These are phyloP conservation scores for Hyppa rectilinea DNA, from an alignment of 2,888 invertebrate genomes.

Conservation along the genomic window DNA sequence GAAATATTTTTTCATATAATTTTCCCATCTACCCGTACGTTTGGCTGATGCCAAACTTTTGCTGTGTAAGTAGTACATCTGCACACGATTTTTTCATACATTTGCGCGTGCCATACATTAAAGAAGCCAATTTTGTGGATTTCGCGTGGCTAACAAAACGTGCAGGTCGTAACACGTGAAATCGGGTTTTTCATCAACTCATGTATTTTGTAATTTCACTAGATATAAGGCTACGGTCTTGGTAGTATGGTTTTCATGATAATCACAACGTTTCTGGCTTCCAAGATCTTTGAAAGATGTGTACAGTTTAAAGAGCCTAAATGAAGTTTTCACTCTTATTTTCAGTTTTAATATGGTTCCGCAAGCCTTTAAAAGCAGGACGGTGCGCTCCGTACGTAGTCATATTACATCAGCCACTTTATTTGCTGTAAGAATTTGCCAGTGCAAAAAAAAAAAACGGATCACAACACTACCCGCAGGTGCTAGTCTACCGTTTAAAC, in stretches of 20 bases:
- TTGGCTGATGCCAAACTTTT: slow-evolving; percentile 61
- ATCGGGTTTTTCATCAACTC: slow-evolving; percentile 54
- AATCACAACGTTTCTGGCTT: background rate
- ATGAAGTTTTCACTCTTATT: background rate
- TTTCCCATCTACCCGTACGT: slow-evolving; percentile 42
- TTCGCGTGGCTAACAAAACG: slow-evolving; percentile 69
- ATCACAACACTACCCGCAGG: background rate
- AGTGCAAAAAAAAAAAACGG: background rate
- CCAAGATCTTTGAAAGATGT: background rate
- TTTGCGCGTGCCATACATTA: slow-evolving; percentile 72
- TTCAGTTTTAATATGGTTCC: background rate
- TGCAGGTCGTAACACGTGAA: slow-evolving; percentile 60
- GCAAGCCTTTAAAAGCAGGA: background rate
- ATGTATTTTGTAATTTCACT: slow-evolving; percentile 51
- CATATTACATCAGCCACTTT: background rate
- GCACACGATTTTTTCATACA: slow-evolving; percentile 69
- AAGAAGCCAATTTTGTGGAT: slow-evolving; percentile 76
- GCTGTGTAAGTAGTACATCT: slow-evolving; percentile 66
- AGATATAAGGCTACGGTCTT: slow-evolving; percentile 14
- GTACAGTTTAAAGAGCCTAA: background rate
- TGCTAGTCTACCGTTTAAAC: background rate
- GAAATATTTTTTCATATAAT: slow-evolving; percentile 46
- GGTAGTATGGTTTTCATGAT: background rate
- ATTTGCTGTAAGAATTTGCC: background rate
- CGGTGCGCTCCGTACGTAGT: background rate